phyloP scores from a whole-genome alignment of 2,888 invertebrate genomes.

The Stomorhina lunata region DNA sequence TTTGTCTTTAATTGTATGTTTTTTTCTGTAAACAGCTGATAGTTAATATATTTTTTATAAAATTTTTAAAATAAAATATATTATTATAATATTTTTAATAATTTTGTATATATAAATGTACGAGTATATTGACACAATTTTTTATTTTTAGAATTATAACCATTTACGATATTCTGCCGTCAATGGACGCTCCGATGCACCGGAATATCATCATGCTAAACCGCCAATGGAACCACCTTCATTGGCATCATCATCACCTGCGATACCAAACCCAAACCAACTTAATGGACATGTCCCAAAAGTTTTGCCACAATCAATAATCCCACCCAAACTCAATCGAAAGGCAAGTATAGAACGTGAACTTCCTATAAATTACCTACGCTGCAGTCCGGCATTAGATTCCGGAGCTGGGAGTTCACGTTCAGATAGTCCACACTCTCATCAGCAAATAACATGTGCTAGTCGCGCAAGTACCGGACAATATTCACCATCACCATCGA shows the following conservation, averaged over 20 bases:
- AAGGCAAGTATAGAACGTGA: constrained; percentile 94
- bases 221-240: constrained; percentile 77
- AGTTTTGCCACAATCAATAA: constrained; percentile 81
- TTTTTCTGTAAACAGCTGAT: too few species aligned
- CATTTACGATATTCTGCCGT: constrained; percentile 76
- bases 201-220: constrained; percentile 77
- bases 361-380: constrained; percentile 82
- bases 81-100: background rate
- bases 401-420: constrained; percentile 93
- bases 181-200: constrained; percentile 76
- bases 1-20: too few species aligned
- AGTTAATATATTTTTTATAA: too few species aligned
- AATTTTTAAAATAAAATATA: too few species aligned
- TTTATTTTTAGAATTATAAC: constrained; percentile 74
- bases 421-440: constrained; percentile 91
- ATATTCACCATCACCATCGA: constrained; percentile 82
- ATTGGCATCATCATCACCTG: constrained; percentile 75
- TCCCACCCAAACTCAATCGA: constrained; percentile 88
- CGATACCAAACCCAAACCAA: constrained; percentile 72
- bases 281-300: constrained; percentile 79
- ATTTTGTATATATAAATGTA: background rate
- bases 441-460: constrained; percentile 84
- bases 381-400: constrained; percentile 92
- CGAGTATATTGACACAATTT: background rate
- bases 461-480: constrained; percentile 79